Conservation (phyloP, 2,797 vertebrate genomes). For the Helostoma temminkii region DNA sequence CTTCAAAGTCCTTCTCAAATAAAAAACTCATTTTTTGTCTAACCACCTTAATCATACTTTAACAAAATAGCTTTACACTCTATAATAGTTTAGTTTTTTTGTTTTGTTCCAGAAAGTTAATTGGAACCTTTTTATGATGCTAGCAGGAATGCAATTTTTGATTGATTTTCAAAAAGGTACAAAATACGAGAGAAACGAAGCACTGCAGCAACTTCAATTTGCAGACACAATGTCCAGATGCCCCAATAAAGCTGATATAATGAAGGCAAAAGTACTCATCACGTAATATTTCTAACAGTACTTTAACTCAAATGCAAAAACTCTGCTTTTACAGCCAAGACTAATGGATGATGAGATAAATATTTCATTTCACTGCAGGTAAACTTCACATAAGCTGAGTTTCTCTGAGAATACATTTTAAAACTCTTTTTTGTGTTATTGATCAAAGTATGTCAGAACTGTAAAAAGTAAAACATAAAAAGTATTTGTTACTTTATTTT, state of each 20-base stretch:
- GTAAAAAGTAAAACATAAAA: neutral
- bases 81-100: neutral
- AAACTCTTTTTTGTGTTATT: neutral
- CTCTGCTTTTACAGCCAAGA: neutral
- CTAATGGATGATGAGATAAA: neutral
- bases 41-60: neutral
- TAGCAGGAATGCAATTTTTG: slow-evolving; percentile 26
- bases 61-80: neutral
- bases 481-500: too few species aligned
- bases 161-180: slow-evolving; percentile 37
- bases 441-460: neutral
- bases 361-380: neutral
- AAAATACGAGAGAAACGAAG: slow-evolving; percentile 14
- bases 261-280: slow-evolving; percentile 3
- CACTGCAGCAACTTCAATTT: neutral
- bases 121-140: slow-evolving; percentile 3
- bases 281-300: neutral
- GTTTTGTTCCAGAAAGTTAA: neutral
- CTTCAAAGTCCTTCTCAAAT: slow-evolving; percentile 10
- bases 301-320: neutral
- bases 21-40: neutral
- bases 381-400: neutral
- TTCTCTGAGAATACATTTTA: neutral
- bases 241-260: neutral
- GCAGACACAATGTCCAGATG: neutral